Evolutionary conservation across 2,888 invertebrate genomes (phyloP).

Genomic region (Harmothoe impar): DNA sequence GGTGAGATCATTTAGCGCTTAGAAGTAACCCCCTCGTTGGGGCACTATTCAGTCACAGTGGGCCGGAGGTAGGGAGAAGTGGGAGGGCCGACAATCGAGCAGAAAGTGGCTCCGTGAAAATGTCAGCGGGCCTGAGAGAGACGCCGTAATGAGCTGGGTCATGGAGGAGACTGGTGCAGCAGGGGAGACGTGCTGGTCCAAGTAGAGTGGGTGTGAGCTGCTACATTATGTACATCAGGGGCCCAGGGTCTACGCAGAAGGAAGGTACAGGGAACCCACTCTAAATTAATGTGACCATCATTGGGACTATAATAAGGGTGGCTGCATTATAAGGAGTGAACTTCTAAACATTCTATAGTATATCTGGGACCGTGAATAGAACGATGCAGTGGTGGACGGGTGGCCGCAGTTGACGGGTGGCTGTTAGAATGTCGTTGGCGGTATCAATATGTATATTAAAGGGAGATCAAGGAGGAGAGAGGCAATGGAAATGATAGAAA

Average conservation of each 20-base stretch:
- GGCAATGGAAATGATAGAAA: not conserved
- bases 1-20: not conserved
- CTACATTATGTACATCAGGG: too few species aligned
- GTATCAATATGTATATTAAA: too few species aligned
- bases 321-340: too few species aligned
- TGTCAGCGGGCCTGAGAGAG: not conserved
- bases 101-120: not conserved
- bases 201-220: not conserved
- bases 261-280: too few species aligned
- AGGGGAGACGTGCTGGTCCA: not conserved
- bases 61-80: not conserved
- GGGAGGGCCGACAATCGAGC: not conserved
- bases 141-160: not conserved
- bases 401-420: too few species aligned
- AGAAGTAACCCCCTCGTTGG: not conserved
- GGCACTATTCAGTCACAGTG: not conserved
- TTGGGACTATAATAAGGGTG: too few species aligned
- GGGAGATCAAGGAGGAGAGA: not conserved
- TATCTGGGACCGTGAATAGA: too few species aligned
- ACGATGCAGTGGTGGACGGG: too few species aligned
- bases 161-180: not conserved
- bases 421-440: too few species aligned
- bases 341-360: too few species aligned
- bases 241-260: too few species aligned
- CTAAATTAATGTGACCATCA: too few species aligned